Evolutionary conservation across 2,797 vertebrate species (phyloP), one percentile per base, ranked within the genome.

Genomic region (Myotis vivesi): DNA sequence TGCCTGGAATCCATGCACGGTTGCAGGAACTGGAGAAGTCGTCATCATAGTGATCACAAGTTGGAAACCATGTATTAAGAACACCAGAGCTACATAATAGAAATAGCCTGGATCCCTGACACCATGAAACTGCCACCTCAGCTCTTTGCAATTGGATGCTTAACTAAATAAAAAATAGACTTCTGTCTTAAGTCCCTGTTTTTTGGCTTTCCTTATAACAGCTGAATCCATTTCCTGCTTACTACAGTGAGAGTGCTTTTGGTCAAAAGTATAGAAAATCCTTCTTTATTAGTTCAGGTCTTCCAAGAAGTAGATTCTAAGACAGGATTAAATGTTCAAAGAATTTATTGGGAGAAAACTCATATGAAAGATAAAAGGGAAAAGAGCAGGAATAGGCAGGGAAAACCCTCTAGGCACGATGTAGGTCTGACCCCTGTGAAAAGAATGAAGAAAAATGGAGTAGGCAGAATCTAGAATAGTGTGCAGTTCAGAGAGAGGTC

Each of bases 261-360:
- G 30, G 38, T 91, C 38, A 25, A 69, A 96, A 83, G 41, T 71
- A 80, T 33, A 57, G 75, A 96, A 93, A 93, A 79, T 66, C 30
- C 28, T 28, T 72, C n/a, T 85, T 92, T 81, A 44, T 88, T 95
- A 94, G 68, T 93, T 93, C 23, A 57, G 1, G 30, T 75, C 64
- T 46, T 46, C 46, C 46, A 46, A 46, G 46, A 46, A 46, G 46
- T 46, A 46, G 12, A 46, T 46, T 46, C 46, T 46, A 46, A 46
- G 46, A 4, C 46, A 82, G 73, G 69, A 87, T 46, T 83, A 73
- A 12, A 76, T 83, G 3, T 62, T 4, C 38, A 62, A 6, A 84
- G 17, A 23, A 72, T 66, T 87, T 79, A 53, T 66, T 89, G 87
- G 8, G 19, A n/a, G 49, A 49, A 93, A 84, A 83, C 36, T 49